Evolutionary conservation across 2,113 vertebrate genomes (phyloP), one percentile per base, ranked within the genome.

Genomic region (Nasalis larvatus): DNA sequence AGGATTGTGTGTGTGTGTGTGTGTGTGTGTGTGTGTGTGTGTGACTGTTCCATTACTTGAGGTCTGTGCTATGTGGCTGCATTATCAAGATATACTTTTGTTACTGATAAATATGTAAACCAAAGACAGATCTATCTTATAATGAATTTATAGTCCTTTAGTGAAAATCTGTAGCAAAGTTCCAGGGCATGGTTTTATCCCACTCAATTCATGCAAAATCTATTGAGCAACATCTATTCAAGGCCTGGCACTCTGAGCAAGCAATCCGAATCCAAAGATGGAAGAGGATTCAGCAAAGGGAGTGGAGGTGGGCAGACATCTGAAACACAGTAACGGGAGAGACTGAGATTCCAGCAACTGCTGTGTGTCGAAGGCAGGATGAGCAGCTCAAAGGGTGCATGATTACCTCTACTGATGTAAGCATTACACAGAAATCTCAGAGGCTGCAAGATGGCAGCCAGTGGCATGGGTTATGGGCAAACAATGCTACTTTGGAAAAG

Each of bases 121-220:
- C 45, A 81, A 77, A 71, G 47, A 73, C 14, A 83, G 27, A 89
- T 16, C 5, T 35, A 87, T 25, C 58, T 76, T 68, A 8, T 52
- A 80, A 71, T 80, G 56, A 82, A 88, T 66, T 47, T 40, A 90
- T 11, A 42, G 52, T 27, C 68, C 25, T 85, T 71, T 54, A n/a
- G 20, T 49, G 27, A 94, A 71, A 9, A 47, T 56, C 1, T 20
- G 8, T 2, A 93, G 80, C 81, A 58, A 78, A 86, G 73, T 49
- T 73, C 63, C 69, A 81, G 27, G n/a, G 42, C 45, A 56, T 23
- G 9, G 27, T 37, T 94, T 92, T 81, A 52, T 30, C 54, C 86
- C 32, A 94, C 27, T 93, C 8, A 2, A 86, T 56, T 89, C 85
- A 77, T 45, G 35, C 87, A 92, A 47, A 89, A 69, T 81, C 77